Conservation (phyloP, 2,113 vertebrate genomes). For the Nasalis larvatus region DNA sequence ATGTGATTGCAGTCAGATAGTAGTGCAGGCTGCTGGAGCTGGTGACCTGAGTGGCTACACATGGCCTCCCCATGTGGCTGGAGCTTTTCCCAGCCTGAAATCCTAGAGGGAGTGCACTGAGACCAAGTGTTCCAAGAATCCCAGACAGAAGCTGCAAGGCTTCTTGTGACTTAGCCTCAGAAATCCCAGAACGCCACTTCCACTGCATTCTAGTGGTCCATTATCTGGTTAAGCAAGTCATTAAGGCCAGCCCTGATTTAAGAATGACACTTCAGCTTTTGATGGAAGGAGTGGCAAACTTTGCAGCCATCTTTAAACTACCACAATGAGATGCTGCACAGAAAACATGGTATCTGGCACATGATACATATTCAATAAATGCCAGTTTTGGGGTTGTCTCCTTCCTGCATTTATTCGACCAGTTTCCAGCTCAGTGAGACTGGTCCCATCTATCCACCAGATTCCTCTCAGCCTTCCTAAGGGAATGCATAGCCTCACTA, state of each 20-base stretch:
- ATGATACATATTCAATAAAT: fast-evolving
- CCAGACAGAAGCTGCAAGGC: background rate
- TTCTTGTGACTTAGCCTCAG: background rate
- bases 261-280: background rate
- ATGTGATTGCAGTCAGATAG: background rate
- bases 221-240: background rate
- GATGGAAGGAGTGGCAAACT: background rate
- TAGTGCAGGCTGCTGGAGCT: background rate
- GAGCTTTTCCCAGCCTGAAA: background rate
- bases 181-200: too few relatives aligned
- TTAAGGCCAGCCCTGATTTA: background rate
- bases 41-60: background rate
- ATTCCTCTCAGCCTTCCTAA: background rate
- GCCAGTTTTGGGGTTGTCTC: background rate
- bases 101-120: background rate
- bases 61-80: fast-evolving
- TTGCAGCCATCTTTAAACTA: background rate
- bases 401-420: too few relatives aligned
- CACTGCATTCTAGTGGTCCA: too few relatives aligned
- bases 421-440: background rate
- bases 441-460: background rate
- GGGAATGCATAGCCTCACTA: background rate
- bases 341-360: fast-evolving
- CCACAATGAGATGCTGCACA: fast-evolving
- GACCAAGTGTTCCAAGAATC: background rate